Evolutionary conservation across 2,888 invertebrate species (phyloP), one percentile per base, ranked within the genome.

Genomic region (Drosophila testacea): DNA sequence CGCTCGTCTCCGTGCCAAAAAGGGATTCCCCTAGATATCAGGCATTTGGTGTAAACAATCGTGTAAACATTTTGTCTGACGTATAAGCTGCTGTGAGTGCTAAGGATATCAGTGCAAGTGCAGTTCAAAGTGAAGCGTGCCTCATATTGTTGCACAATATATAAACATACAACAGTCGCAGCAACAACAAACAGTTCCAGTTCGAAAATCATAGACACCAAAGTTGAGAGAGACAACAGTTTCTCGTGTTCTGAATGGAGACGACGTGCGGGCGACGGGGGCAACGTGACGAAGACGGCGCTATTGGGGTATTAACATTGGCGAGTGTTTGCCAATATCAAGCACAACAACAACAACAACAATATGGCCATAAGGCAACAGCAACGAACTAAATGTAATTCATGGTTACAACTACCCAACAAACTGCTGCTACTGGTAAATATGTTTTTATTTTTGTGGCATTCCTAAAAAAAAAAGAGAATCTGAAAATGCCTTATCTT

Each of bases 381-480:
- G 72, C 77, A 69, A 62, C 88, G 78, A 84, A 74, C 81, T 67
- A 79, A 73, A 73, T 80, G 86, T 79, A 81, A 79, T 88, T 81
- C 80, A 90, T 88, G 89, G 86, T 89, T 88, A 74, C 89, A 90
- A 84, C 76, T 79, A 74, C 60, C 73, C 76, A 81, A 81, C 73
- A 81, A 82, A 77, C 79, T 84, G 84, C 86, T 90, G 68, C 74
- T 81, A 70, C 72, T 83, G 89, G 89, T 90, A 55, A 81, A 83
- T 69, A 54, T 7, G 22, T n/a, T 32, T 6, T 1, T 10, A 4
- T 30, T 7, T 27, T 27, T 7, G 1, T 6, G 9, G 9, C 32
- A 6, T 32, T 6, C 32, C 2, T 4, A 48, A n/a, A 16, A 34
- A 28, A 50, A 2, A 51, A 30, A 27, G 39, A 38, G 51, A 38